A percentile compares a stretch with the other conserved stretches of the same genome.
Evolutionary conservation across 2,113 vertebrate species (phyloP).

Genomic region (Theropithecus gelada): DNA sequence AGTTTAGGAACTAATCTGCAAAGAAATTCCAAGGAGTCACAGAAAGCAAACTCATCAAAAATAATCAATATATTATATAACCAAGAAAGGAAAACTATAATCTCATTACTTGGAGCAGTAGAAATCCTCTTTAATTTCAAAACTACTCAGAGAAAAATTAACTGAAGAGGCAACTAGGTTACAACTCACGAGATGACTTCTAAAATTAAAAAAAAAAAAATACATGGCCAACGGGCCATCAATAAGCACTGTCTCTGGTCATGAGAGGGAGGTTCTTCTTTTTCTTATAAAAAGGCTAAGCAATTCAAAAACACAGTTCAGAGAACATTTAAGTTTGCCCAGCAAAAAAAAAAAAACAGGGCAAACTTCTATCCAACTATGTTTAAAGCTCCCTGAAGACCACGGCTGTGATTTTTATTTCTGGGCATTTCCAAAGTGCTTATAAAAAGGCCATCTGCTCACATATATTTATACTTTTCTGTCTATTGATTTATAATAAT

Average conservation of each 20-base stretch:
- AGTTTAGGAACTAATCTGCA: constrained; percentile 52
- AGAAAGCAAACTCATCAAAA: constrained; percentile 51
- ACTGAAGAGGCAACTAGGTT: background rate
- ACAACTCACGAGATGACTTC: background rate
- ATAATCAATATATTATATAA: background rate
- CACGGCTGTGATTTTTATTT: background rate
- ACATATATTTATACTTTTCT: background rate
- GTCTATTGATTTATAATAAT: background rate
- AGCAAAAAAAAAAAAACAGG: background rate
- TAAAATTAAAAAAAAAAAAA: background rate
- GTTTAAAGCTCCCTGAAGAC: constrained; percentile 9
- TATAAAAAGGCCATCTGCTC: background rate
- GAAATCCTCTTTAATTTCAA: constrained; percentile 31
- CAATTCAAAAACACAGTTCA: constrained; percentile 13
- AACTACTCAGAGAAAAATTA: constrained; percentile 39
- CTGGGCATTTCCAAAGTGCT: background rate
- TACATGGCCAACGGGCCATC: background rate
- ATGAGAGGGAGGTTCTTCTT: background rate
- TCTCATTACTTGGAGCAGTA: constrained; percentile 11
- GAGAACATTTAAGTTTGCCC: background rate
- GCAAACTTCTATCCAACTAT: constrained; percentile 2
- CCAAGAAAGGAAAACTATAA: background rate
- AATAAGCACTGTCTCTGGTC: background rate
- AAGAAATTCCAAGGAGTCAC: constrained; percentile 52
- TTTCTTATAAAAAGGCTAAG: background rate